Evolutionary conservation across 2,888 invertebrate genomes (phyloP).

Genomic region (Rotaria magnacalcarata): DNA sequence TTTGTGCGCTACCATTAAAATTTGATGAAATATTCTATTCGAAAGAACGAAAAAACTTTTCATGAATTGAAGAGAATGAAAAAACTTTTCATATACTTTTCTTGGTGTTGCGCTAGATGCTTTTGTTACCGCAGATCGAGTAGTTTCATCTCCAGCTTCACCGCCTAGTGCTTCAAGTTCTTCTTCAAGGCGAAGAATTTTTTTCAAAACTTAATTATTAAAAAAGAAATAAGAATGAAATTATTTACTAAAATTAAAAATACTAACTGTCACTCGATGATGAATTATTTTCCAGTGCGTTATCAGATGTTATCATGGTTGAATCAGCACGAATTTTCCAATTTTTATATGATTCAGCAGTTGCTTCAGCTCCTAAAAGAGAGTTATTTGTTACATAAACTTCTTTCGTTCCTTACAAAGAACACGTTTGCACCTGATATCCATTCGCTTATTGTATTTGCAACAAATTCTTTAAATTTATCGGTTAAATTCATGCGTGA

Average conservation of each 20-base stretch:
- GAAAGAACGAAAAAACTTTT: not conserved
- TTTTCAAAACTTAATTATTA: not conserved
- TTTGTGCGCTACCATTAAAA: not conserved
- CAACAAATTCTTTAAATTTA: slow-evolving; percentile 21
- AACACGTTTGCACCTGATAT: not conserved
- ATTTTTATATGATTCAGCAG: not conserved
- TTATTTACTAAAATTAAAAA: not conserved
- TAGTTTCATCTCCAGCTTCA: not conserved
- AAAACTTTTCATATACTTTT: not conserved
- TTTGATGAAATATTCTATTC: not conserved
- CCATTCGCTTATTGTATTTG: not conserved
- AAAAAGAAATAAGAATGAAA: too few relatives aligned
- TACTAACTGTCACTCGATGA: not conserved
- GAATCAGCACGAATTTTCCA: slow-evolving; percentile 22
- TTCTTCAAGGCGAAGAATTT: slow-evolving; percentile 23
- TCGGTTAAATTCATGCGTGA: slow-evolving; percentile 17
- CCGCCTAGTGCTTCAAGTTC: not conserved
- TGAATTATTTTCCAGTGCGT: not conserved
- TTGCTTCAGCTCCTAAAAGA: not conserved
- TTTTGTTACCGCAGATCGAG: not conserved
- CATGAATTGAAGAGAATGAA: not conserved
- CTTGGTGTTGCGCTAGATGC: not conserved
- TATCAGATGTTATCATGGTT: not conserved
- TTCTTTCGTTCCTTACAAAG: too few relatives aligned
- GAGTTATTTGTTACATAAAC: too few relatives aligned